Conservation (phyloP, 2,113 vertebrate genomes). For the Microcebus murinus region DNA sequence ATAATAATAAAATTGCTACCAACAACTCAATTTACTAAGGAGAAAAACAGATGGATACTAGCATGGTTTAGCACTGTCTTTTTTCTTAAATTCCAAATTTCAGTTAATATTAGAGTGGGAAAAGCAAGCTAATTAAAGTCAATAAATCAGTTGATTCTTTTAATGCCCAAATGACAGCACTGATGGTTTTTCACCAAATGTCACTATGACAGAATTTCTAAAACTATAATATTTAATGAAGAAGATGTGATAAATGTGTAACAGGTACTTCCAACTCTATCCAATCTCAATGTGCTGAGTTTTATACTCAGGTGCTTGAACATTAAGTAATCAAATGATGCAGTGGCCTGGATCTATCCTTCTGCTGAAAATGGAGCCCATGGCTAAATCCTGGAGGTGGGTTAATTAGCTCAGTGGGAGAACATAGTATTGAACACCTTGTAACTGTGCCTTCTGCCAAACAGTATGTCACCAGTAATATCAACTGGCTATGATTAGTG, state of each 20-base stretch:
- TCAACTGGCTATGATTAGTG: conserved; percentile 19
- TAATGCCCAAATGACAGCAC: conserved; percentile 61
- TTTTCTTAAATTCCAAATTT: conserved; percentile 54
- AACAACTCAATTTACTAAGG: not conserved
- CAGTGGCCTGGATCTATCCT: not conserved
- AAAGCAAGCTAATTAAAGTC: conserved; percentile 67
- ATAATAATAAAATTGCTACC: conserved; percentile 2
- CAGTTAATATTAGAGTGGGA: conserved; percentile 26
- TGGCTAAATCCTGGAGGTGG: not conserved
- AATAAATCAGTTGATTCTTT: conserved; percentile 56
- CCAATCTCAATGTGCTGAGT: not conserved
- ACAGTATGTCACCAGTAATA: conserved; percentile 45
- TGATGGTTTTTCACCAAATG: conserved; percentile 71
- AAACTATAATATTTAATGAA: not conserved
- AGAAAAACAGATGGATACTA: conserved; percentile 44
- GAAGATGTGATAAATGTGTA: not conserved
- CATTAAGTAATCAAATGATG: not conserved
- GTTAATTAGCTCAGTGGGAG: not conserved
- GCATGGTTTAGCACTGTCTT: not conserved
- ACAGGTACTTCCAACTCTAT: not conserved
- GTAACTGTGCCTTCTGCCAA: conserved; percentile 50
- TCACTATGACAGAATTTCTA: conserved; percentile 24
- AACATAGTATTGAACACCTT: conserved; percentile 1
- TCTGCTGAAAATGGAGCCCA: not conserved
- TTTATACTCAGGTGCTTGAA: not conserved